Evolutionary conservation across 2,797 vertebrate genomes (phyloP), one percentile per base, ranked within the genome.

Genomic region (Acipenser transmontanus): DNA sequence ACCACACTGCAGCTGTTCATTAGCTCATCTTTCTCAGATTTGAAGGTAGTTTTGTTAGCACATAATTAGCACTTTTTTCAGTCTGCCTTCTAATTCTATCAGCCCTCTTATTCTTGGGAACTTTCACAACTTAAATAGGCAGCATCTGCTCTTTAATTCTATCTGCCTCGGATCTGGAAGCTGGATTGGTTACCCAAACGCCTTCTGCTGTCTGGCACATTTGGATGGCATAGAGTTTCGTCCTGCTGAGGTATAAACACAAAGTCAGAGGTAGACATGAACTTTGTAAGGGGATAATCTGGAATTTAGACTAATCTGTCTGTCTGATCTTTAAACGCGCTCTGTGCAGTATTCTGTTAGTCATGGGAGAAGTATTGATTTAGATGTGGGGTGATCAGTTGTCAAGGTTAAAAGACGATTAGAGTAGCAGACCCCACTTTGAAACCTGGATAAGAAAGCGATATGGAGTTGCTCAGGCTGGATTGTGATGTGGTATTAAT

Each of bases 201-300:
- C 54, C 54, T 57, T 57, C 54, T 57, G 54, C 54, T n/a, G 54
- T 57, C 54, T 57, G 54, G 54, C 54, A 57, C 6, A 14, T 57
- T 57, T 34, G 34, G 34, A 34, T 34, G 34, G 34, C 34, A 34
- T 34, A 34, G 54, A 57, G 54, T n/a, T 13, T 57, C 1, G 7
- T 13, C 54, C 54, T 57, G 54, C 54, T 57, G 54, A 13, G 14
- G 54, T n/a, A 13, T 1, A 34, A 34, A 34, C 34, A 4, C 34
- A 34, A 34, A 34, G 34, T 34, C 20, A 34, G 9, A 11, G 9
- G 2, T 57, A 57, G n/a, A 57, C 54, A n/a, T 57, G 11, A 11
- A 13, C 6, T 57, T 57, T 57, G 9, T 11, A 57, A 57, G 54
- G 12, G 14, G 54, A 57, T 57, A n/a, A 57, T 11, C 12, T 57